Conservation (phyloP, 2,113 vertebrate species). For the Leucopsar rothschildi region DNA sequence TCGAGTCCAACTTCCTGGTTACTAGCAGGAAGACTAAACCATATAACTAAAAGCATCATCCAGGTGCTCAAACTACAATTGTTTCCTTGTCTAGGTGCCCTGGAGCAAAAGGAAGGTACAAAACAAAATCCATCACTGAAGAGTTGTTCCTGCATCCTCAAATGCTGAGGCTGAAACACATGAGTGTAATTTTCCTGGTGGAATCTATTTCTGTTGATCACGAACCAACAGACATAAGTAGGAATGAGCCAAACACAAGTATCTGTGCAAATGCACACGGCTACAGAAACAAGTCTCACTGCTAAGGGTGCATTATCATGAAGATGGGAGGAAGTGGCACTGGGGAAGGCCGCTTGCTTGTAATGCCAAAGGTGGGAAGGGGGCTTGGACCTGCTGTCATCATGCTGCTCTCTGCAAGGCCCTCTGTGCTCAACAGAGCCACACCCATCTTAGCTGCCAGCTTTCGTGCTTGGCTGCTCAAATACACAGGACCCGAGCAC, state of each 20-base stretch:
- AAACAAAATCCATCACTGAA: neutral
- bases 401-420: neutral
- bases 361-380: neutral
- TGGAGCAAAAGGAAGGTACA: neutral
- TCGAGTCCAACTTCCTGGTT: accelerated
- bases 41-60: neutral
- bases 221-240: neutral
- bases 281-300: neutral
- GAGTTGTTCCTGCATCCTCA: neutral
- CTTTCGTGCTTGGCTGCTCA: neutral
- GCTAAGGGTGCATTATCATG: neutral
- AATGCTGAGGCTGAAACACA: neutral
- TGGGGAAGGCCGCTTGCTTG: neutral
- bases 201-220: neutral
- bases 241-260: neutral
- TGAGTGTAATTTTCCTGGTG: neutral
- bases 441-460: neutral
- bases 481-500: neutral
- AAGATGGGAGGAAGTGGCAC: neutral
- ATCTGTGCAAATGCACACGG: neutral
- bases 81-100: neutral
- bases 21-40: neutral
- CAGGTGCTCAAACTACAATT: neutral
- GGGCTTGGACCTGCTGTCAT: neutral
- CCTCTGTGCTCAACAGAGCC: neutral